Base-by-base conservation (phyloP, 1,140 invertebrate genomes). In the Macrobrachium nipponense region DNA sequence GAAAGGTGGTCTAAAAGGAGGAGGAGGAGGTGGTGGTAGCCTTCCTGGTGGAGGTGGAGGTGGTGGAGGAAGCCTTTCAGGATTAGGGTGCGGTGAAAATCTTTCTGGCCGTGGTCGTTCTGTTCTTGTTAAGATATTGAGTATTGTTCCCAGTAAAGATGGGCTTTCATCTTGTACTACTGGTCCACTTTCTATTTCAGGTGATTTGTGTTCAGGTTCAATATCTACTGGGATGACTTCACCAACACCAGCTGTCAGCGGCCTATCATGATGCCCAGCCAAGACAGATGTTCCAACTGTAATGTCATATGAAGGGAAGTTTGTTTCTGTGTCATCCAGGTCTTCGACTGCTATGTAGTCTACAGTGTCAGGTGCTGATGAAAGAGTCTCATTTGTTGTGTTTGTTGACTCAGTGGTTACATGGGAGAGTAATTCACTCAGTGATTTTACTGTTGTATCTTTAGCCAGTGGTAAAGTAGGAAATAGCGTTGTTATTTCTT, bases 221-320 rank as follows among this genome's bases (percentile, higher is more conserved):
- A 73, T 18, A 10, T 88, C 51, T 14, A 88, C 83, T 1, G 87
- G 87, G 59, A 88, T 86, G 11, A 88, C 87, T 62, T 88, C 70
- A 14, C 87, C 87, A 15, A 88, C 82, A 11, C 87, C 87, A n/a
- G 86, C 64, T 64, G 58, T 20, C 15, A 12, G 36, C 10, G 62
- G 68, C 15, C 51, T 68, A 7, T 4, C 44, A 14, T 79, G 62
- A 62, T 59, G 36, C 5, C 75, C 36, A 18, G 84, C 59, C 23
- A 86, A 18, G 11, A 86, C 84, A 20, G 84, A 86, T 18, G 84
- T 80, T 17, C 84, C 84, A 5, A 86, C 84, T 58, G 84, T 86
- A 44, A 86, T 86, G 60, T 86, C 84, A 61, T 86, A 86, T 17
- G 78, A 43, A 8, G 84, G 77, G 7, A 80, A 59, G 66, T 73